phyloP scores from a whole-genome alignment of 1,140 invertebrate genomes.

The Penaeus indicus region DNA sequence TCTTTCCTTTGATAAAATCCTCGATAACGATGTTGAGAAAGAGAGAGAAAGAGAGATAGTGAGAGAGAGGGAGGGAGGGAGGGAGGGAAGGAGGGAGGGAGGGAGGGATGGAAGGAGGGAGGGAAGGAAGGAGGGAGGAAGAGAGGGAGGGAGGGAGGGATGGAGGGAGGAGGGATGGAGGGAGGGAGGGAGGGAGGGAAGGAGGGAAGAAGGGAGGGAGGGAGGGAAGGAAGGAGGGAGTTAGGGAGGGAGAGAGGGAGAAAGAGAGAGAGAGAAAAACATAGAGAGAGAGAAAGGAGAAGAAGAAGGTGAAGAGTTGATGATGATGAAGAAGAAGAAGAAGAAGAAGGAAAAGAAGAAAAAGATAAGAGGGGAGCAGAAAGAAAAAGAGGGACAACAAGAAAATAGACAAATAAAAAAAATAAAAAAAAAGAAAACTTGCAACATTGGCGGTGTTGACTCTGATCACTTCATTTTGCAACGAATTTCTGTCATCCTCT shows the following conservation, averaged over 20 bases:
- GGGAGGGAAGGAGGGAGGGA: not conserved
- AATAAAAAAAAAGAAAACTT: too few species aligned
- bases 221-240: not conserved
- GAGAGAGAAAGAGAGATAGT: not conserved
- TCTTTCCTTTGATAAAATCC: too few species aligned
- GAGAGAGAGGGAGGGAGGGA: not conserved
- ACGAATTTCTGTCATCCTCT: too few species aligned
- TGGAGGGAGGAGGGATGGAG: not conserved
- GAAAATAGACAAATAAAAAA: too few species aligned
- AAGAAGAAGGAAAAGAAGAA: not conserved
- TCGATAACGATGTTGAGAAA: not conserved
- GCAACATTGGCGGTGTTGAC: too few species aligned
- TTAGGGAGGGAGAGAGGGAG: not conserved
- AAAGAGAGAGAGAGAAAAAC: too few species aligned
- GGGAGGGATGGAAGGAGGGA: not conserved
- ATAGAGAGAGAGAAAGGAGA: not conserved
- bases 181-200: not conserved
- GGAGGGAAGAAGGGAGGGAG: not conserved
- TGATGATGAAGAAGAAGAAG: not conserved
- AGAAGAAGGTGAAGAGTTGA: too few species aligned
- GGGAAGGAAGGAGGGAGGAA: not conserved
- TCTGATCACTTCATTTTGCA: too few species aligned
- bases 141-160: too few species aligned
- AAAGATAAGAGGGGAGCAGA: not conserved
- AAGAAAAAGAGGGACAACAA: not conserved